Evolutionary conservation across 2,113 vertebrate genomes (phyloP).

Genomic region (Tretioscincus oriximinensis): DNA sequence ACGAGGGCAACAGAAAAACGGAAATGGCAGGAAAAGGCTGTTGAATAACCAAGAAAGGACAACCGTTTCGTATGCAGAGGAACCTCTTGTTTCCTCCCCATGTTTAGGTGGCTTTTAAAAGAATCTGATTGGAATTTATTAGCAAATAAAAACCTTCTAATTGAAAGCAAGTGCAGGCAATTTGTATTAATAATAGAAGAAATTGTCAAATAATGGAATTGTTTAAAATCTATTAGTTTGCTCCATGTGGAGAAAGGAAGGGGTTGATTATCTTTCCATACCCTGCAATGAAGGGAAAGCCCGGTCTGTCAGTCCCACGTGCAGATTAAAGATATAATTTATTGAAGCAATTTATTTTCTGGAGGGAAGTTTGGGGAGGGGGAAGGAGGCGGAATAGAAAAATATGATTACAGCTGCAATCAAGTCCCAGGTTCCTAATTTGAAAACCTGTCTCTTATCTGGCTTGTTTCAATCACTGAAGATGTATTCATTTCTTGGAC

Average conservation of each 20-base stretch:
- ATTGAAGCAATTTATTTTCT: slow-evolving; percentile 67
- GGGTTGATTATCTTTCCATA: slow-evolving; percentile 59
- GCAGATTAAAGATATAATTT: slow-evolving; percentile 68
- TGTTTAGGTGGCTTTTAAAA: slow-evolving; percentile 49
- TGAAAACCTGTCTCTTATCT: slow-evolving; percentile 67
- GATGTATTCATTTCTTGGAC: slow-evolving; percentile 37
- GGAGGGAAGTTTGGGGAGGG: slow-evolving; percentile 35
- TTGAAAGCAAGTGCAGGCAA: slow-evolving; percentile 66
- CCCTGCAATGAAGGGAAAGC: slow-evolving; percentile 36
- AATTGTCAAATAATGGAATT: slow-evolving; percentile 60
- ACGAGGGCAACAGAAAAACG: background rate
- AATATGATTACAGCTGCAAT: slow-evolving; percentile 57
- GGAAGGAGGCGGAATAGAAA: slow-evolving; percentile 42
- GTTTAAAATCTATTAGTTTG: slow-evolving; percentile 69
- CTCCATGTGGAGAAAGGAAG: slow-evolving; percentile 52
- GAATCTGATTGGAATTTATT: slow-evolving; percentile 68
- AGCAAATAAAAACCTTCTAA: slow-evolving; percentile 70
- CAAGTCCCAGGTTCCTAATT: slow-evolving; percentile 59
- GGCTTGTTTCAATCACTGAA: slow-evolving; percentile 60
- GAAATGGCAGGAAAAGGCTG: slow-evolving; percentile 11
- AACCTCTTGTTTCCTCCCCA: slow-evolving; percentile 23
- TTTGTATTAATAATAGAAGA: slow-evolving; percentile 72
- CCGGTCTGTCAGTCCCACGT: slow-evolving; percentile 37
- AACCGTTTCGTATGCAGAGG: background rate
- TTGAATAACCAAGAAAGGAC: slow-evolving; percentile 1